Evolutionary conservation across 2,113 vertebrate genomes (phyloP).

Genomic region (Calyptomena viridis): DNA sequence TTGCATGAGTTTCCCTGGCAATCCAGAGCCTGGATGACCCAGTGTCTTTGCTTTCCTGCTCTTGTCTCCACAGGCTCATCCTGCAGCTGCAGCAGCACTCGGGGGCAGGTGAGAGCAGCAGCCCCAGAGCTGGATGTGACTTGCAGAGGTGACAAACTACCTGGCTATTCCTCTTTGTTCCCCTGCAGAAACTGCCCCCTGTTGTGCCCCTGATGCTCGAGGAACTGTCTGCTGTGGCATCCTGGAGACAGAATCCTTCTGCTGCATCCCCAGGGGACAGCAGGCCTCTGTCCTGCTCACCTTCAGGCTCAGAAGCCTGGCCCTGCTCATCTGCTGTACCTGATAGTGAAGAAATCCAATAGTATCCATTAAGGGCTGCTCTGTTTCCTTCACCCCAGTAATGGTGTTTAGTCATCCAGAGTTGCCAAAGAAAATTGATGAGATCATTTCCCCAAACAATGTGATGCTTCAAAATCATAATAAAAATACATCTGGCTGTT

Average conservation of each 20-base stretch:
- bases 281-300: background rate
- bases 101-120: background rate
- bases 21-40: background rate
- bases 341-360: background rate
- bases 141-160: background rate
- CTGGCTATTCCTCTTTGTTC: background rate
- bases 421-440: background rate
- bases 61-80: background rate
- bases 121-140: background rate
- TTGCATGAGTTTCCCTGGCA: background rate
- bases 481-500: constrained; percentile 19
- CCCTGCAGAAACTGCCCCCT: accelerated
- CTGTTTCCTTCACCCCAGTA: background rate
- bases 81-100: background rate
- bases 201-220: accelerated
- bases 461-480: background rate
- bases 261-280: no score
- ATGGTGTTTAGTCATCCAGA: background rate
- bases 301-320: background rate
- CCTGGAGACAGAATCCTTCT: accelerated
- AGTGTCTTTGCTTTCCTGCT: background rate
- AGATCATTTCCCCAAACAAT: background rate
- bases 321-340: background rate
- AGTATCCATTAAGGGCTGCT: background rate
- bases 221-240: background rate